Conservation (phyloP, 2,888 invertebrate genomes). For the Drosophila recens region DNA sequence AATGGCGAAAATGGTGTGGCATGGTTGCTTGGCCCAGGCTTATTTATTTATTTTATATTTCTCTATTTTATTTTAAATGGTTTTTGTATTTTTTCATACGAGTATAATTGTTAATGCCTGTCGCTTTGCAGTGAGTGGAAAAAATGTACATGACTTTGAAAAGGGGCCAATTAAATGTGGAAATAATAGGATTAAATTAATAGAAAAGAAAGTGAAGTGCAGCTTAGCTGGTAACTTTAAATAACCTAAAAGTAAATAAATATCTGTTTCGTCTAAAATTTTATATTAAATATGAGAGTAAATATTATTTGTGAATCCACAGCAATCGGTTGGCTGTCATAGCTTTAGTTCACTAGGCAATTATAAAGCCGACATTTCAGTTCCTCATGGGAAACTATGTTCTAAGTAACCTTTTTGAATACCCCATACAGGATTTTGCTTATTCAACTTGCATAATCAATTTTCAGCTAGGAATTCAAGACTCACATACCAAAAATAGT, state of each 20-base stretch:
- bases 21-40: conserved; percentile 31
- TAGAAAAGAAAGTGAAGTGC: conserved; percentile 29
- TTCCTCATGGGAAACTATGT: conserved; percentile 1
- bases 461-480: conserved; percentile 16
- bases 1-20: conserved; percentile 67
- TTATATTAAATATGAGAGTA: not conserved
- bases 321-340: not conserved
- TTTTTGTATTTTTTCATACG: conserved; percentile 13
- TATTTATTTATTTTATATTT: conserved; percentile 32
- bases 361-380: not conserved
- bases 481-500: conserved; percentile 32
- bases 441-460: conserved; percentile 4
- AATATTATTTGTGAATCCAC: not conserved
- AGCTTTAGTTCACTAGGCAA: not conserved
- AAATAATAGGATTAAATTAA: conserved; percentile 22
- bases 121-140: conserved; percentile 4
- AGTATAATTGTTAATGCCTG: conserved; percentile 8
- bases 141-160: conserved; percentile 27
- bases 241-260: not conserved
- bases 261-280: not conserved
- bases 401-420: conserved; percentile 12
- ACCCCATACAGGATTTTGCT: not conserved
- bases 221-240: not conserved
- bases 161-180: conserved; percentile 19
- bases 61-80: conserved; percentile 19